A percentile compares a stretch with the other conserved stretches of the same genome.
Evolutionary conservation across 2,113 vertebrate genomes (phyloP).

Genomic region (Tupaia tana): DNA sequence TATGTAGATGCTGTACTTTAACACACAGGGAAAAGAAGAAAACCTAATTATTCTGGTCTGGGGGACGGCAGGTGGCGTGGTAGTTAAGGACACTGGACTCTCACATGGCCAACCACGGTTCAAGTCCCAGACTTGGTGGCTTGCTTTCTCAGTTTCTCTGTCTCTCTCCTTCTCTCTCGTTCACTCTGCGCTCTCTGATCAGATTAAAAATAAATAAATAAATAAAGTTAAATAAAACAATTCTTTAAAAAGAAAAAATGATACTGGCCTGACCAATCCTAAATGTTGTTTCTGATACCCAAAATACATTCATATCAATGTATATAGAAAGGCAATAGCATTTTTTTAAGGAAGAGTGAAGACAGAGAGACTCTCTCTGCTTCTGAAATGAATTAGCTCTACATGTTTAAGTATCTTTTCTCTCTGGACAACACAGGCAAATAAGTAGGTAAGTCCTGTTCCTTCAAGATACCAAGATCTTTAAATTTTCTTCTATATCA

Average conservation of each 20-base stretch:
- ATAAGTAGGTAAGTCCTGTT: neutral
- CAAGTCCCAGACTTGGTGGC: too few relatives aligned
- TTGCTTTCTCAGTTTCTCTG: too few relatives aligned
- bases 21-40: neutral
- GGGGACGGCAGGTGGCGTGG: too few relatives aligned
- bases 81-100: too few relatives aligned
- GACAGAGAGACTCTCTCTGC: neutral
- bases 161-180: too few relatives aligned
- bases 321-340: neutral
- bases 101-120: too few relatives aligned
- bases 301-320: neutral
- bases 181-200: too few relatives aligned
- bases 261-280: neutral
- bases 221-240: too few relatives aligned
- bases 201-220: too few relatives aligned
- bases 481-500: constrained; percentile 35
- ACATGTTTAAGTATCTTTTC: neutral
- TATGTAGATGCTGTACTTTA: constrained; percentile 43
- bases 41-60: neutral
- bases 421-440: constrained; percentile 5
- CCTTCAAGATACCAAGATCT: constrained; percentile 16
- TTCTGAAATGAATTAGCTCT: neutral
- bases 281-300: neutral
- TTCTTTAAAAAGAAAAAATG: neutral
- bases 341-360: neutral